Base-by-base conservation (phyloP, 2,113 vertebrate genomes). In the Helogale parvula region DNA sequence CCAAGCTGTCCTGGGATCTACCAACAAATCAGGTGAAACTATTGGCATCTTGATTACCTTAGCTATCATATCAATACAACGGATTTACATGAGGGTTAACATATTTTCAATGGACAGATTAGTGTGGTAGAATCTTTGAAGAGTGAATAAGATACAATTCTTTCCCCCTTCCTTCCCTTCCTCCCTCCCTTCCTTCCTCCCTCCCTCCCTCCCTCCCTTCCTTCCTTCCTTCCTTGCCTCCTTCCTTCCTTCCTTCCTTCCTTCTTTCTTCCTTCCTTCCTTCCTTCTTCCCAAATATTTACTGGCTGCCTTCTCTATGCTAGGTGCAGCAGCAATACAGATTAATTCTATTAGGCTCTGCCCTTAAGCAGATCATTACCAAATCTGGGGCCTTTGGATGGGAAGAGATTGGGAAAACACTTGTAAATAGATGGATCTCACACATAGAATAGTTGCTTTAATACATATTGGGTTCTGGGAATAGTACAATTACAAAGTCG, bases 231-330 rank as follows among this genome's bases (percentile, higher is more conserved):
- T 38, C 2, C 17, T n/a, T 4, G 14, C 5, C n/a, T 3, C 21
- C 1, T 60, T 17, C 4, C 3, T 7, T 31, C 27, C 5, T 21
- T 0, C 10, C 2, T 52, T 0, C 4, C 35, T 5, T 12, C 4
- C 41, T 33, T 21, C 2, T 57, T 16, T 11, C 5, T 69, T 29
- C 54, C 8, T 0, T 7, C 5, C 3, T 15, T 21, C 12, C 23
- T 52, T 16, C 29, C 9, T 16, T 52, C 29, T 12, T 41, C 15
- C 77, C 35, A 85, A n/a, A 57, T 71, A 80, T 47, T 94, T 68
- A 29, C 63, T 38, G 41, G 35, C 13, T 66, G 27, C 63, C 14
- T 11, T 21, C 60, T 74, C 2, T 92, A 19, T 93, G 41, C 15
- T n/a, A 35, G 66, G 38, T 74, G 7, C 31, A 45, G 1, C 15